Base-by-base conservation (phyloP, 2,888 invertebrate species). In the Leptura quadrifasciata region DNA sequence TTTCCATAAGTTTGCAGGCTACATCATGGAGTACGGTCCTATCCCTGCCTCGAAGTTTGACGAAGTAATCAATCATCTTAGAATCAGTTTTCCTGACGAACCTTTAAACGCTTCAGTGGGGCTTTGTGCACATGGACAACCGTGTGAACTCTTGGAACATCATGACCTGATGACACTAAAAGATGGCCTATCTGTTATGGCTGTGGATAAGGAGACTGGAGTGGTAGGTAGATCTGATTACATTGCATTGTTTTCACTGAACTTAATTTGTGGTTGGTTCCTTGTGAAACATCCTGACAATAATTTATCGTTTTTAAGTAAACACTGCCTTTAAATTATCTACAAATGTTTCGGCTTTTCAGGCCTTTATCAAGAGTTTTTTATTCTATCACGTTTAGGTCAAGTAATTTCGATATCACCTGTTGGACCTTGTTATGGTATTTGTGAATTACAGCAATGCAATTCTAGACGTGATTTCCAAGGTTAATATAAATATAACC, bases 41-140 rank as follows among this genome's bases (percentile, higher is more conserved):
- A 90, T 92, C 71, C 89, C 91, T 27, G 88, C 90, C 80, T 87
- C 90, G 57, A 89, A 90, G 78, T 92, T 91, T 82, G 91, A 92
- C 27, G 92, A 93, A 27, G 94, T 95, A 65, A 92, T 96, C 77
- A 88, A 91, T 27, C 95, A 95, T 86, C 90, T 96, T 68, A 91
- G 95, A 47, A 90, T 92, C 80, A 94, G 93, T 85, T 96, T 96
- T 88, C 94, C 95, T 0, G 96, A 96, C 86, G 96, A 96, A 87
- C 96, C 96, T 0, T 91, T 96, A 61, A 96, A 96, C 89, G 92
- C 92, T 82, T 94, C 95, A 0, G 94, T 95, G n/a, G 91, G 92
- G 12, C 90, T 96, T 6, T 95, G 95, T 85, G 88, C 91, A 67
- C 91, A 92, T 6, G 95, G 95, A 0, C 92, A 93, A 83, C 92